These are phyloP conservation scores for Probosciger aterrimus DNA, from an alignment of 2,113 vertebrate species.

Conservation along the genomic window DNA sequence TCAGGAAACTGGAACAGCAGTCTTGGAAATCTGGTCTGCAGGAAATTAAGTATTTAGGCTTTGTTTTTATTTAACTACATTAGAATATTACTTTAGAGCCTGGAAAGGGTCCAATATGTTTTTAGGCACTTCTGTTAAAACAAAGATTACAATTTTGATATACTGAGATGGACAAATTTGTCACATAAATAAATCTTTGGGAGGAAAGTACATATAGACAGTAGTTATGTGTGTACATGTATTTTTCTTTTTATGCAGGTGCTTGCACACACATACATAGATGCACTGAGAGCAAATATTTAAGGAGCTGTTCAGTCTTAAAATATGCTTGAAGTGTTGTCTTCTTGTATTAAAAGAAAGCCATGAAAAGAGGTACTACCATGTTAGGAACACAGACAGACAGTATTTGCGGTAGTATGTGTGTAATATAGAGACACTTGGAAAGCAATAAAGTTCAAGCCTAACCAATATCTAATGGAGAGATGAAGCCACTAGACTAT, in stretches of 20 bases:
- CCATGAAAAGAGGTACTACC: not conserved
- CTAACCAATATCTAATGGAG: not conserved
- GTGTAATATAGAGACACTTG: not conserved
- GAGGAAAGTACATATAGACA: not conserved
- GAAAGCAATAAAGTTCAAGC: not conserved
- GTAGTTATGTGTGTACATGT: not conserved
- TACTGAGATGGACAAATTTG: not conserved
- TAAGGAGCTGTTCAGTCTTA: not conserved
- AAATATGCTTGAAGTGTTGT: not conserved
- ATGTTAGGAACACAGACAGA: not conserved
- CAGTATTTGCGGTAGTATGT: not conserved
- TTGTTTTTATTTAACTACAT: conserved; percentile 52
- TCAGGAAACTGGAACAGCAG: not conserved
- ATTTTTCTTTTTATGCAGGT: not conserved
- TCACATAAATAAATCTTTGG: not conserved
- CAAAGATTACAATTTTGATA: not conserved
- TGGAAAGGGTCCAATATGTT: conserved; percentile 8
- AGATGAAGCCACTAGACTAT: not conserved
- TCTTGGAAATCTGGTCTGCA: conserved; percentile 29
- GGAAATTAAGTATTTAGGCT: conserved; percentile 59
- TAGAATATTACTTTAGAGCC: not conserved
- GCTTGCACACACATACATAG: not conserved
- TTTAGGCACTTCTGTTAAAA: not conserved
- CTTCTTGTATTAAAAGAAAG: not conserved
- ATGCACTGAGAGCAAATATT: not conserved